A percentile compares a stretch with the other conserved stretches of the same genome.
These are phyloP conservation scores for Agelastica alni DNA, from an alignment of 2,888 invertebrate genomes.

Conservation along the genomic window DNA sequence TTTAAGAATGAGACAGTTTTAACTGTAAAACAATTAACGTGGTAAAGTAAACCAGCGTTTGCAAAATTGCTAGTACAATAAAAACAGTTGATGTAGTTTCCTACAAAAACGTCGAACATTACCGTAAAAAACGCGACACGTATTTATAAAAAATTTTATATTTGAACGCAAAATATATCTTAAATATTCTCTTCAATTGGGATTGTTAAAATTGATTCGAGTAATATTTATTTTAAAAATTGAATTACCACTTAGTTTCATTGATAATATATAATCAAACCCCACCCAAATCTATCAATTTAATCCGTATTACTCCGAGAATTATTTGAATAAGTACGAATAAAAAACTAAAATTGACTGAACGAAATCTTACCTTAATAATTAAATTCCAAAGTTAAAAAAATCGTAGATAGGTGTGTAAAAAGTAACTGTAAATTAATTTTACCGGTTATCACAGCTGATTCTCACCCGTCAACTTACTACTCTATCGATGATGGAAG, in stretches of 20 bases:
- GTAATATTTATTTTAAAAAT: no score
- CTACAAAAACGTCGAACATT: no score
- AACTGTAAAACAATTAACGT: no score
- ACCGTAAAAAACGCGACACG: no score
- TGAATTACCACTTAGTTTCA: conserved; percentile 1
- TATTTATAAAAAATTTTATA: no score
- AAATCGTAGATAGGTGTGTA: conserved; percentile 15
- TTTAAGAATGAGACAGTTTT: no score
- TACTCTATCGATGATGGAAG: conserved; percentile 12
- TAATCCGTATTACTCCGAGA: background rate
- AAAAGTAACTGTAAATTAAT: conserved; percentile 32
- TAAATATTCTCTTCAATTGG: no score
- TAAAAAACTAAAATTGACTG: conserved; percentile 5
- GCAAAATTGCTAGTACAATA: no score
- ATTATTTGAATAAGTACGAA: background rate
- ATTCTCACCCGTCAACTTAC: conserved; percentile 18
- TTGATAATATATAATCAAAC: conserved; percentile 4
- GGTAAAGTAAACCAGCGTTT: no score
- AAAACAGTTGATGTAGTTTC: no score
- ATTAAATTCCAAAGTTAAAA: conserved; percentile 6
- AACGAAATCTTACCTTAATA: conserved; percentile 26
- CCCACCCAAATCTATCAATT: conserved; percentile 7
- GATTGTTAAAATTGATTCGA: no score
- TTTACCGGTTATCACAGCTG: conserved; percentile 34
- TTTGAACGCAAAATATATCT: no score